A percentile compares a stretch with the other conserved stretches of the same genome.
Evolutionary conservation across 2,113 vertebrate species (phyloP).

Genomic region (Zingel zingel): DNA sequence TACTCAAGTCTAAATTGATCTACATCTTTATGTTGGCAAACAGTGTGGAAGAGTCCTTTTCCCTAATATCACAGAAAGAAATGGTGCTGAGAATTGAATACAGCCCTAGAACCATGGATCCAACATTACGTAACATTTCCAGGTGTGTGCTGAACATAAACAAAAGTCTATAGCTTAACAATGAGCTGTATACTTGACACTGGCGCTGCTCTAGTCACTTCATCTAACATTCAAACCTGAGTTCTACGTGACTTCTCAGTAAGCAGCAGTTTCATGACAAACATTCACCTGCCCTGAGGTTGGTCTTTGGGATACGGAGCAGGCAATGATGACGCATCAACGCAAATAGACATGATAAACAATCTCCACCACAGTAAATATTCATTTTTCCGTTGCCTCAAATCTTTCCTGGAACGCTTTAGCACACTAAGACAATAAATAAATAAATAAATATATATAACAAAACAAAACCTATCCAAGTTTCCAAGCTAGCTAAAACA

Average conservation of each 20-base stretch:
- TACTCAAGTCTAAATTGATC: too few species aligned
- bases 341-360: constrained; percentile 4
- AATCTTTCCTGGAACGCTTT: background rate
- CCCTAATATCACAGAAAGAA: background rate
- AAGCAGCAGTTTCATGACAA: background rate
- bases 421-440: background rate
- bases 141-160: background rate
- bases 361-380: constrained; percentile 35
- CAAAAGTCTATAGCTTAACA: background rate
- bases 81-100: background rate
- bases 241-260: background rate
- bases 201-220: background rate
- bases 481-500: background rate
- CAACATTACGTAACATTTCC: background rate
- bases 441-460: too few species aligned
- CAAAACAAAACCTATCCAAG: background rate
- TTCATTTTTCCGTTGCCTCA: background rate
- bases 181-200: background rate
- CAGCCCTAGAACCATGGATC: background rate
- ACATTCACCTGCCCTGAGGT: background rate
- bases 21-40: too few species aligned
- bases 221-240: background rate
- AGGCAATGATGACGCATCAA: background rate
- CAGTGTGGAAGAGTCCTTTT: too few species aligned
- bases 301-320: constrained; percentile 4